Evolutionary conservation across 2,797 vertebrate genomes (phyloP).

Genomic region (Pangasius djambal): DNA sequence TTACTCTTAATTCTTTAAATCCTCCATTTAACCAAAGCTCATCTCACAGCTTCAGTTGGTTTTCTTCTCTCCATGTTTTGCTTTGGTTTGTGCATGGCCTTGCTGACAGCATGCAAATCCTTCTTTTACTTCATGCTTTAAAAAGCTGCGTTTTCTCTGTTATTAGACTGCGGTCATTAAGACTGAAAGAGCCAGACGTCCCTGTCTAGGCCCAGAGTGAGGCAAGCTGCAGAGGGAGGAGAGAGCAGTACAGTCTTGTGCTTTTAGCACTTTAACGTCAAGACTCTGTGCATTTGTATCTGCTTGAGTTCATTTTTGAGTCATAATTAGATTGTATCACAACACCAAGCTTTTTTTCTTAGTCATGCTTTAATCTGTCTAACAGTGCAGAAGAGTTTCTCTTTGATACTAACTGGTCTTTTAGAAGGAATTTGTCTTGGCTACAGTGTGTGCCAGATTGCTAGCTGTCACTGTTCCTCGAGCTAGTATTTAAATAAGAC

Average conservation of each 20-base stretch:
- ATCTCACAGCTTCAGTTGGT: slow-evolving; percentile 48
- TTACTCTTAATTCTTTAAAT: slow-evolving; percentile 24
- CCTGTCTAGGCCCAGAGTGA: slow-evolving; percentile 29
- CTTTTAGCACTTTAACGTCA: slow-evolving; percentile 11
- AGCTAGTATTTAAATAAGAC: slow-evolving; percentile 53
- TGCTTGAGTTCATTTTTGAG: neutral
- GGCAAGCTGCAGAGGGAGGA: slow-evolving; percentile 25
- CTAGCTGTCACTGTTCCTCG: slow-evolving; percentile 30
- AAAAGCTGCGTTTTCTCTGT: slow-evolving; percentile 39
- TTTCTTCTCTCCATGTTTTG: slow-evolving; percentile 43
- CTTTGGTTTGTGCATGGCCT: slow-evolving; percentile 48
- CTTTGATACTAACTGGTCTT: slow-evolving; percentile 37
- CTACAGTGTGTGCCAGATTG: slow-evolving; percentile 32
- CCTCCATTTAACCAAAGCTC: slow-evolving; percentile 28
- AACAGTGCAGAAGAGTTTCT: slow-evolving; percentile 21
- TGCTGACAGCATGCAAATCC: slow-evolving; percentile 52
- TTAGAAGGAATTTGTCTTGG: slow-evolving; percentile 38
- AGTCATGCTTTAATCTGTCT: neutral
- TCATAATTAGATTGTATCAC: slow-evolving; percentile 20
- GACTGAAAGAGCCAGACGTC: slow-evolving; percentile 36
- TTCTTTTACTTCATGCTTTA: slow-evolving; percentile 45
- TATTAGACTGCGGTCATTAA: slow-evolving; percentile 34
- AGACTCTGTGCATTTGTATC: slow-evolving; percentile 7
- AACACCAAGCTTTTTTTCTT: slow-evolving; percentile 1
- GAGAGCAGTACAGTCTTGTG: neutral